A percentile compares a stretch with the other conserved stretches of the same genome.
phyloP scores from a whole-genome alignment of 2,888 invertebrate species.

The Epicampocera succincta region DNA sequence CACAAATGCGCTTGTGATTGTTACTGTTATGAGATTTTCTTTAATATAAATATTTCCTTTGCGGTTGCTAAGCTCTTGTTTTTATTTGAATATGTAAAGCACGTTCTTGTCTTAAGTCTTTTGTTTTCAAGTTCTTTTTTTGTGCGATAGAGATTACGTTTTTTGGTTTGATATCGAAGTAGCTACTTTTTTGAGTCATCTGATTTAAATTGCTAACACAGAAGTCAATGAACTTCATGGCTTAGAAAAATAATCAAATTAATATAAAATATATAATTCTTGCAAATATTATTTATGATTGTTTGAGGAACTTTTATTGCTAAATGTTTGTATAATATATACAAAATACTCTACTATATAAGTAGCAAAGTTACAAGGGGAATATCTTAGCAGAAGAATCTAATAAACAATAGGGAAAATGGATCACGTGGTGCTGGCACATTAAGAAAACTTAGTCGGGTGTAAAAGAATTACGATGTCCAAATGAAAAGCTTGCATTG shows the following conservation, averaged over 20 bases:
- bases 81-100: constrained; percentile 41
- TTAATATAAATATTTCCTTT: not conserved
- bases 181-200: constrained; percentile 50
- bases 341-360: no score
- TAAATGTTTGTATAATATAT: no score
- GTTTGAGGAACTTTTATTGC: no score
- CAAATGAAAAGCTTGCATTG: no score
- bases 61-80: not conserved
- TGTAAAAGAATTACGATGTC: no score
- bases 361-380: no score
- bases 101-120: constrained; percentile 58
- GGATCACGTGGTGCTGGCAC: no score
- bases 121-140: constrained; percentile 20
- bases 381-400: no score
- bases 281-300: constrained; percentile 82
- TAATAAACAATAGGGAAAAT: no score
- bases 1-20: constrained; percentile 10
- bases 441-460: no score
- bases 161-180: constrained; percentile 13
- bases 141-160: not conserved
- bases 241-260: no score
- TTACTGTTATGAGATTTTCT: constrained; percentile 9
- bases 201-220: constrained; percentile 10
- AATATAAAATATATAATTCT: not conserved
- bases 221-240: constrained; percentile 34